Evolutionary conservation across 30 jellyfish, hydroid and myxozoan species (phyloP), one percentile per base, ranked within the genome.

Genomic region (Aurelia sp.): DNA sequence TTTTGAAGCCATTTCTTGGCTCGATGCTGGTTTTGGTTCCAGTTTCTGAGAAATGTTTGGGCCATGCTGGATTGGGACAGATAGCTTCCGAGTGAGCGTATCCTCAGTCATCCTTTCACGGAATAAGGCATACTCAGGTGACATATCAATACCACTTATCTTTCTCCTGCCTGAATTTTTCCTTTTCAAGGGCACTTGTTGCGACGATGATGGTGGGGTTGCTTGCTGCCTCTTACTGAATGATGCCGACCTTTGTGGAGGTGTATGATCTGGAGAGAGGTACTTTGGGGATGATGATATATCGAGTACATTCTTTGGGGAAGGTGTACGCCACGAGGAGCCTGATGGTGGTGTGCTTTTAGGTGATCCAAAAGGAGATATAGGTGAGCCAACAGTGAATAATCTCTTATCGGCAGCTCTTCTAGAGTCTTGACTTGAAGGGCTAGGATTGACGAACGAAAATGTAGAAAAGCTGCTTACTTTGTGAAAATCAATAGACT

Each of bases 341-440:
- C 41, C 52, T 16, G 85, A 62, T n/a, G 89, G 89, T 6, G 95
- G 95, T 35, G 89, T 86, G 82, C 52, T 53, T 66, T 62, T 84
- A 20, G 95, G 95, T 64, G 95, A 74, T 23, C 76, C 75, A 33
- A 57, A 81, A 53, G 95, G 89, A 3, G 95, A 68, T 48, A 66
- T 65, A 4, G 95, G 95, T 15, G 95, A 86, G 21, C 95, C 95
- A 68, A 86, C 83, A 51, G 89, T 61, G 64, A 86, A 86, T 44
- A 86, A 55, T 48, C 86, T 73, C 62, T 82, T 82, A 13, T 16
- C 73, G 51, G 67, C 10, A 48, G 51, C 22, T 53, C 23, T 37
- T 18, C 85, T 62, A 7, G 31, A 4, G 16, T 6, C 52, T 57
- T 40, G 31, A 27, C 33, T n/a, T 41, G 71, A 65, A 35, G 89